phyloP scores from a whole-genome alignment of 2,888 invertebrate species.

The Lypha dubia region DNA sequence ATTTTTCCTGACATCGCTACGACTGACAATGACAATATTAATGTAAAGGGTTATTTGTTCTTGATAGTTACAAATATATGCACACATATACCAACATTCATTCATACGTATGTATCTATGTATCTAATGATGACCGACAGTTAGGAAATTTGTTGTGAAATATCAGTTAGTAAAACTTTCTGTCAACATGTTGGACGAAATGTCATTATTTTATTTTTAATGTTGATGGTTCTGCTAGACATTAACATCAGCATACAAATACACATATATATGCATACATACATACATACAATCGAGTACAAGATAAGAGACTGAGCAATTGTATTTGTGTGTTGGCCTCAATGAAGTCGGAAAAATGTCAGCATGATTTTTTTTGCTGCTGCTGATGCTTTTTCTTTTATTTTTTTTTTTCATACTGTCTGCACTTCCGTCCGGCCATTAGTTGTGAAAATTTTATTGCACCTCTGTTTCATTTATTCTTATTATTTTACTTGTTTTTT shows the following conservation, averaged over 20 bases:
- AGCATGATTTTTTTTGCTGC: constrained; percentile 38
- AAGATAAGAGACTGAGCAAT: constrained; percentile 31
- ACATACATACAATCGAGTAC: constrained; percentile 26
- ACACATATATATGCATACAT: background rate
- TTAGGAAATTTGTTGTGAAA: constrained; percentile 71
- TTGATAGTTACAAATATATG: constrained; percentile 30
- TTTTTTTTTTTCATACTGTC: constrained; percentile 51
- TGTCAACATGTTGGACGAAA: constrained; percentile 70
- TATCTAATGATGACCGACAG: constrained; percentile 71
- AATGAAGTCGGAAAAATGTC: constrained; percentile 38
- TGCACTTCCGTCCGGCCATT: constrained; percentile 74
- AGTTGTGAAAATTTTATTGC: constrained; percentile 79
- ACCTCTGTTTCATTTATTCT: constrained; percentile 77
- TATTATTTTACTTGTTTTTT: constrained; percentile 44
- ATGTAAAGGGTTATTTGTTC: constrained; percentile 66
- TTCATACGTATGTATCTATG: constrained; percentile 35
- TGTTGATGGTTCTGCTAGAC: constrained; percentile 30
- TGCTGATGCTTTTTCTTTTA: background rate
- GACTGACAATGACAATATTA: constrained; percentile 30
- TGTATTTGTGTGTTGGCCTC: background rate
- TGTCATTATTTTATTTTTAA: constrained; percentile 69
- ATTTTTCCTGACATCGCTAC: background rate
- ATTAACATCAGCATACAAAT: too few relatives aligned
- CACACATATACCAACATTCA: too few relatives aligned
- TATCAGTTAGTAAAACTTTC: constrained; percentile 70